These are phyloP conservation scores for Eupeodes latifasciatus DNA, from an alignment of 2,888 invertebrate genomes.

Conservation along the genomic window DNA sequence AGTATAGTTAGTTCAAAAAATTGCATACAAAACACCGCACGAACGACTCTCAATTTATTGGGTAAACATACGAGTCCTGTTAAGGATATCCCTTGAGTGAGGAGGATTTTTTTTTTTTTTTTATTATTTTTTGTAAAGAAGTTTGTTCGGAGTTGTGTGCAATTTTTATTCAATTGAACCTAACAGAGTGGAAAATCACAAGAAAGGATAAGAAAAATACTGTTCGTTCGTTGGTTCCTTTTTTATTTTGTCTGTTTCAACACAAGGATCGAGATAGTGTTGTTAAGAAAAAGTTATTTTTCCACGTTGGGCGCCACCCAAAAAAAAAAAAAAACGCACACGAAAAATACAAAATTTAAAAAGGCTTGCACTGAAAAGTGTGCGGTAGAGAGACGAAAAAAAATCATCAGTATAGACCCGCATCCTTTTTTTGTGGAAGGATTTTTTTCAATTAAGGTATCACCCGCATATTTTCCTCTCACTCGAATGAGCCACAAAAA, in stretches of 20 bases:
- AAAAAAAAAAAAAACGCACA: constrained; percentile 11
- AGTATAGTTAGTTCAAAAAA: constrained; percentile 1
- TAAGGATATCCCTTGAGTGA: constrained; percentile 44
- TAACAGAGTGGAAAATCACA: constrained; percentile 47
- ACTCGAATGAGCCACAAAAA: constrained; percentile 59
- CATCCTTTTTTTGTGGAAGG: constrained; percentile 38
- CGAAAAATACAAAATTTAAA: constrained; percentile 15
- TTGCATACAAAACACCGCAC: constrained; percentile 55
- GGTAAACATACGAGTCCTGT: constrained; percentile 37
- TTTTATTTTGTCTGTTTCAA: not conserved
- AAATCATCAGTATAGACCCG: constrained; percentile 31
- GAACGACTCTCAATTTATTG: constrained; percentile 59
- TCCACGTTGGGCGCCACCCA: constrained; percentile 28
- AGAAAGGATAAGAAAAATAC: constrained; percentile 39
- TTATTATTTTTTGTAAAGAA: constrained; percentile 12
- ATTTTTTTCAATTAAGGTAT: constrained; percentile 73
- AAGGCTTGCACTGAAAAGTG: constrained; percentile 36
- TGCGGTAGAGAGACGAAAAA: constrained; percentile 8
- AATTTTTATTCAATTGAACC: constrained; percentile 47
- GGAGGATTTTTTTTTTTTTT: not conserved
- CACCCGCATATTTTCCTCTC: constrained; percentile 65
- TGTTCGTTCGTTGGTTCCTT: not conserved
- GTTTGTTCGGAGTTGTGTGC: constrained; percentile 27
- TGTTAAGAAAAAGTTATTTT: constrained; percentile 25
- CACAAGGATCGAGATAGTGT: constrained; percentile 23